Evolutionary conservation across 2,888 invertebrate genomes (phyloP), one percentile per base, ranked within the genome.

Genomic region (Timema podura): DNA sequence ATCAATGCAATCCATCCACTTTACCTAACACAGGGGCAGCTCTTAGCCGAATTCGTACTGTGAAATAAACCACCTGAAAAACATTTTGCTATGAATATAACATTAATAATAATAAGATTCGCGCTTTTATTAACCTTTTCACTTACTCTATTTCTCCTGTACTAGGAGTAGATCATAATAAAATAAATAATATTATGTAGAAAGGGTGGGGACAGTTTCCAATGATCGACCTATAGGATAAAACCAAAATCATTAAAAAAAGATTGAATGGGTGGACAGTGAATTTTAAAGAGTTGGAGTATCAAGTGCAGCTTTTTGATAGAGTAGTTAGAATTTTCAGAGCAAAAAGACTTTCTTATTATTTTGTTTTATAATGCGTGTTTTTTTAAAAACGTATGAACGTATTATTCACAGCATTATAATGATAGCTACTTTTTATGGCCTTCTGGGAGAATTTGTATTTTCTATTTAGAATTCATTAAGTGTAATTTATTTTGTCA

Each of bases 241-340:
- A n/a, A n/a, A n/a, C n/a, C n/a, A n/a, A 61, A 61, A 61, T 61
- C 44, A 6, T 61, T 30, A n/a, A n/a, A n/a, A n/a, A n/a, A n/a
- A n/a, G n/a, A n/a, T n/a, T n/a, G n/a, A n/a, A n/a, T n/a, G n/a
- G n/a, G n/a, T n/a, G n/a, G n/a, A n/a, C n/a, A n/a, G n/a, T n/a
- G n/a, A n/a, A n/a, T n/a, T n/a, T n/a, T n/a, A 61, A 61, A 61
- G 61, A 61, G 61, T 61, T 61, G 61, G 15, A 61, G 30, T 61
- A 61, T 61, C 61, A 61, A 61, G 61, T 61, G 61, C 61, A 44
- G 61, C 61, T n/a, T 61, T 61, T 61, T 61, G 61, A 61, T 61
- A 61, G 61, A 61, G 45, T 61, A 61, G 61, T 61, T 61, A 61
- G 61, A 44, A 61, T 61, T 61, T 61, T 61, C 61, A 61, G 13